These are phyloP conservation scores for Tromatobia lineatoria DNA, from an alignment of 2,888 invertebrate species.

Conservation along the genomic window DNA sequence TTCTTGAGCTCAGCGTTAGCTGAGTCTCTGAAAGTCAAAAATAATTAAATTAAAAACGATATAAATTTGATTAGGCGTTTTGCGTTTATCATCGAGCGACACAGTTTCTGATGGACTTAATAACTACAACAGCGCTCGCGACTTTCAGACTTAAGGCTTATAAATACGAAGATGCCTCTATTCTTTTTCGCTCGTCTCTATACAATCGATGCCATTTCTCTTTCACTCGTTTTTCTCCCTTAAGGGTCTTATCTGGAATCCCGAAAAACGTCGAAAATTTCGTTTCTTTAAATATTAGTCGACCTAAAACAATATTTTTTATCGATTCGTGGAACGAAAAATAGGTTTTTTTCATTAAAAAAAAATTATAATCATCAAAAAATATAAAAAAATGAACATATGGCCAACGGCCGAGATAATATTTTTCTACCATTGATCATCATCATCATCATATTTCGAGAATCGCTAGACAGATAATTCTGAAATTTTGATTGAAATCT, in stretches of 20 bases:
- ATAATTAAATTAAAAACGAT: neutral
- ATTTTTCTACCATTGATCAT: too few species aligned
- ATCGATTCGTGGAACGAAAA: neutral
- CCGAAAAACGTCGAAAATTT: too few species aligned
- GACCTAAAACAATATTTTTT: too few species aligned
- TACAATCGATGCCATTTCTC: constrained; percentile 26
- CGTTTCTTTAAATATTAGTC: too few species aligned
- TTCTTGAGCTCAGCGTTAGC: neutral
- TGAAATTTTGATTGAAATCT: too few species aligned
- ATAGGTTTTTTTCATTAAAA: neutral
- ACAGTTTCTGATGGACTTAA: constrained; percentile 29
- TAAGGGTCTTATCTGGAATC: too few species aligned
- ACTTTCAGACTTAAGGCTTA: constrained; percentile 46
- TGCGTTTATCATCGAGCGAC: constrained; percentile 2
- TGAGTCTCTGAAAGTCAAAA: neutral
- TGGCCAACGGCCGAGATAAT: too few species aligned
- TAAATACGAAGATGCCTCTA: constrained; percentile 29
- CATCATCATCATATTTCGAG: too few species aligned
- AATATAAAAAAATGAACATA: too few species aligned
- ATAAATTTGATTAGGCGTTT: constrained; percentile 1
- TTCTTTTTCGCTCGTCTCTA: constrained; percentile 16
- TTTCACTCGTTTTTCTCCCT: neutral
- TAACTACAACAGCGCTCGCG: constrained; percentile 28
- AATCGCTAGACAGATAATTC: too few species aligned
- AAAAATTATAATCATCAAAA: too few species aligned